phyloP scores from a whole-genome alignment of 1,140 invertebrate genomes.

The Megathymus violae region DNA sequence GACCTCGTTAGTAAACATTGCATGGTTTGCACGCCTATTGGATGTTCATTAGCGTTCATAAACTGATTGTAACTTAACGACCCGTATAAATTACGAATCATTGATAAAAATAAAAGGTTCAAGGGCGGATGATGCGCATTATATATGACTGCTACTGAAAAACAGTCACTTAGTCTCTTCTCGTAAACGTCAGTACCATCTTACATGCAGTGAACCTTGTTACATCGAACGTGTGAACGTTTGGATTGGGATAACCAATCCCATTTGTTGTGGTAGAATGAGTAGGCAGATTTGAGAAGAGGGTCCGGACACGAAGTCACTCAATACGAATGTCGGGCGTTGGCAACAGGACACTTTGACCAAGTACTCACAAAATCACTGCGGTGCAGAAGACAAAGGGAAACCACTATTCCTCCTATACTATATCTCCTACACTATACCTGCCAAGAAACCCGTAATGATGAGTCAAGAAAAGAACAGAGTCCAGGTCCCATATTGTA shows the following conservation, averaged over 20 bases:
- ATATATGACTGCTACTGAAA: constrained; percentile 22
- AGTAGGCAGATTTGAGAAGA: constrained; percentile 21
- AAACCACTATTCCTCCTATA: too few species aligned
- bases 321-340: constrained; percentile 19
- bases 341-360: constrained; percentile 23
- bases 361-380: constrained; percentile 16
- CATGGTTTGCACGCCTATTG: background rate
- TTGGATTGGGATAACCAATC: constrained; percentile 21
- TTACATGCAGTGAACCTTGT: constrained; percentile 22
- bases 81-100: too few species aligned
- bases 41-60: too few species aligned
- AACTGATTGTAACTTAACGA: background rate
- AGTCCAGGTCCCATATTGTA: too few species aligned
- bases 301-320: constrained; percentile 8
- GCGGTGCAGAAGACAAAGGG: constrained; percentile 33
- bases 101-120: background rate
- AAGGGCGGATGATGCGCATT: constrained; percentile 12
- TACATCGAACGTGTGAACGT: constrained; percentile 20
- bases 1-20: background rate
- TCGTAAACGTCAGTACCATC: constrained; percentile 24
- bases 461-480: background rate
- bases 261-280: too few species aligned
- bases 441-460: background rate
- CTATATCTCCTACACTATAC: constrained; percentile 25
- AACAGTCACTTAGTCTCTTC: constrained; percentile 21